phyloP scores from a whole-genome alignment of 1,140 invertebrate species.

The Cecropterus lyciades region DNA sequence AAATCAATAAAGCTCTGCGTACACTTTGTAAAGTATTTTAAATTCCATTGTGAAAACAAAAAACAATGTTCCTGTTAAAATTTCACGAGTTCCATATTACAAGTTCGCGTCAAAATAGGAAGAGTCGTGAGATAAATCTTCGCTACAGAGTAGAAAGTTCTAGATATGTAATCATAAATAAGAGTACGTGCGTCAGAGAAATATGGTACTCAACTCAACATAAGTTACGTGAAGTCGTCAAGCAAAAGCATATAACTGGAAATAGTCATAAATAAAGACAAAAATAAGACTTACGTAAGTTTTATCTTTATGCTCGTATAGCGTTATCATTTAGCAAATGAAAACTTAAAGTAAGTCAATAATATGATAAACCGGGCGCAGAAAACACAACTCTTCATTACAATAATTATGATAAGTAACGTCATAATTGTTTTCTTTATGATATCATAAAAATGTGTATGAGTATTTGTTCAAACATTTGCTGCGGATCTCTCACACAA shows the following conservation, averaged over 20 bases:
- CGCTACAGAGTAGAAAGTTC: slow-evolving; percentile 7
- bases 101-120: not conserved
- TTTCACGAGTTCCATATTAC: not conserved
- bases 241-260: not conserved
- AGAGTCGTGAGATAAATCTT: not conserved
- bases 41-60: too few species aligned
- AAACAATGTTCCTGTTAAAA: not conserved
- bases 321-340: slow-evolving; percentile 27
- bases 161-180: slow-evolving; percentile 3
- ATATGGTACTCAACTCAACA: slow-evolving; percentile 12
- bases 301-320: slow-evolving; percentile 14
- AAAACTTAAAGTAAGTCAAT: slow-evolving; percentile 32
- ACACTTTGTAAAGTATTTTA: too few species aligned
- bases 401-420: slow-evolving; percentile 20
- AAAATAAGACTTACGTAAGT: slow-evolving; percentile 27
- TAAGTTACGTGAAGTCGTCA: slow-evolving; percentile 5
- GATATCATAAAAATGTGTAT: slow-evolving; percentile 25
- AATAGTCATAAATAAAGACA: slow-evolving; percentile 33
- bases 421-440: slow-evolving; percentile 40
- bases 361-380: slow-evolving; percentile 21
- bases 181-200: slow-evolving; percentile 10
- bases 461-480: slow-evolving; percentile 37
- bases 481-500: not conserved
- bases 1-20: too few species aligned
- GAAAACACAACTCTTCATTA: slow-evolving; percentile 26